A percentile compares a stretch with the other conserved stretches of the same genome.
phyloP scores from a whole-genome alignment of 2,888 invertebrate genomes.

The Dioctria linearis region DNA sequence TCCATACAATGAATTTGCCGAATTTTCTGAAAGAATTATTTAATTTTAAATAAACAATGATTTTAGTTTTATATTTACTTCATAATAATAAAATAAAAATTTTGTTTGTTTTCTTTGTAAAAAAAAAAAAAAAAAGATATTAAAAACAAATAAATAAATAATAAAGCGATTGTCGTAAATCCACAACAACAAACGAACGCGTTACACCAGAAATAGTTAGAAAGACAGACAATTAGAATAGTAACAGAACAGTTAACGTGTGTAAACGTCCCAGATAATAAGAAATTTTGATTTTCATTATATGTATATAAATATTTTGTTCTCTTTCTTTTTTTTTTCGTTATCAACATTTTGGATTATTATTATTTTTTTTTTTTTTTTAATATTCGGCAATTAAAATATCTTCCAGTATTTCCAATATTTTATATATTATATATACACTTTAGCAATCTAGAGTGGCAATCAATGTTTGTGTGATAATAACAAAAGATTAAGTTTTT shows the following conservation, averaged over 20 bases:
- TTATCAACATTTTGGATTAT: neutral
- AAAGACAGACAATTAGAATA: conserved; percentile 47
- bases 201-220: conserved; percentile 33
- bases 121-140: conserved; percentile 2
- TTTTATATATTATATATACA: no score
- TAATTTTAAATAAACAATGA: no score
- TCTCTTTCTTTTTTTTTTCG: neutral
- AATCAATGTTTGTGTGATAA: conserved; percentile 58
- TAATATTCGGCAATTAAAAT: neutral
- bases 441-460: conserved; percentile 51
- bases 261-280: conserved; percentile 54
- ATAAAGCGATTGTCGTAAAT: conserved; percentile 27
- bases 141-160: conserved; percentile 17
- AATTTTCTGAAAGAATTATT: no score
- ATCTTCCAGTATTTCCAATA: neutral
- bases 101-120: neutral
- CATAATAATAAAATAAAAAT: neutral
- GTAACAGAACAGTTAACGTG: conserved; percentile 53
- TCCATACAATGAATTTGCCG: no score
- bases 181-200: conserved; percentile 52
- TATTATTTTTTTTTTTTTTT: conserved; percentile 6
- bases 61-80: no score
- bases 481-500: neutral
- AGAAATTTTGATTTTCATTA: conserved; percentile 37
- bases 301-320: conserved; percentile 1